phyloP scores from a whole-genome alignment of 2,113 vertebrate genomes.

The Eonycteris spelaea region DNA sequence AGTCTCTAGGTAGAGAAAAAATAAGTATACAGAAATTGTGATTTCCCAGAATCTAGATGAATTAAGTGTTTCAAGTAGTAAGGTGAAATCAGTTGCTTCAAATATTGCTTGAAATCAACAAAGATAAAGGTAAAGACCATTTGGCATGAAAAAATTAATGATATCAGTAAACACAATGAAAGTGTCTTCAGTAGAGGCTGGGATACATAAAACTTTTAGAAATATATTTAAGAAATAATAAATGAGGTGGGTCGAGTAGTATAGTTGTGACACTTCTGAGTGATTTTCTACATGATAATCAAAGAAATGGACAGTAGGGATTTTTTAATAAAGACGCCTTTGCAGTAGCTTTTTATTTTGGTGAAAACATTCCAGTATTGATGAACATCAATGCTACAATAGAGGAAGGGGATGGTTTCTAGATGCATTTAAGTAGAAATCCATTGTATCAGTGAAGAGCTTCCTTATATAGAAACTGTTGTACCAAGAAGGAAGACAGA shows the following conservation, averaged over 20 bases:
- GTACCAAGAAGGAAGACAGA: background rate
- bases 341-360: background rate
- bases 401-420: background rate
- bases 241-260: background rate
- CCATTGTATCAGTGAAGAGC: background rate
- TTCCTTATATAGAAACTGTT: background rate
- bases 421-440: background rate
- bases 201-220: background rate
- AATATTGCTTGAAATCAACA: background rate
- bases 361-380: background rate
- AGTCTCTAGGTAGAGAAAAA: background rate
- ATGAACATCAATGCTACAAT: background rate
- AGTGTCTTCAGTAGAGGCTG: background rate
- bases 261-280: background rate
- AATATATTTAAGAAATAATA: background rate
- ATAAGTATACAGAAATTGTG: background rate
- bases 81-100: background rate
- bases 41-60: background rate
- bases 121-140: background rate
- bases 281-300: background rate
- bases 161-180: background rate
- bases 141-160: background rate
- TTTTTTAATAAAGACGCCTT: background rate
- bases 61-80: background rate
- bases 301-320: background rate